Conservation (phyloP, 2,113 vertebrate genomes). For the Orcinus orca region DNA sequence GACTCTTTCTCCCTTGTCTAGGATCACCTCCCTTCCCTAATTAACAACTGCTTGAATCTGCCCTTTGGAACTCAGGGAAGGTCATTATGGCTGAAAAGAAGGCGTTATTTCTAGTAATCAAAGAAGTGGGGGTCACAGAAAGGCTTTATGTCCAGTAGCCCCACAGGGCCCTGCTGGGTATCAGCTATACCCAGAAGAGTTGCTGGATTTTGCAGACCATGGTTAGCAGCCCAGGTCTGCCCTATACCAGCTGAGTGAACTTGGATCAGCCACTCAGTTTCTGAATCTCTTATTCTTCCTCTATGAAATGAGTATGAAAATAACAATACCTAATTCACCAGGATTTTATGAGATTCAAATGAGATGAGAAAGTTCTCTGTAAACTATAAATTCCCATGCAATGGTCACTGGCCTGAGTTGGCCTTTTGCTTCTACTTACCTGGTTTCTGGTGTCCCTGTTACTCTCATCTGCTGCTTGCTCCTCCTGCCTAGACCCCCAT, state of each 20-base stretch:
- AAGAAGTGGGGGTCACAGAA: no score
- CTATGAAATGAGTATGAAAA: neutral
- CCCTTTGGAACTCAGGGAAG: no score
- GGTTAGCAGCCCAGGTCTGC: neutral
- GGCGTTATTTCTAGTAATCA: no score
- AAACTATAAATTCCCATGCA: neutral
- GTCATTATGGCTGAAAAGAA: no score
- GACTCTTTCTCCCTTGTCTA: no score
- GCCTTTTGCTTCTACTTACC: neutral
- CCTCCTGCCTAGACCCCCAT: neutral
- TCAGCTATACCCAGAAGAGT: neutral
- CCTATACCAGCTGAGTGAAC: neutral
- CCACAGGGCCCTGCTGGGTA: no score
- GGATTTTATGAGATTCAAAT: neutral
- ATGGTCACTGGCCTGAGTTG: neutral
- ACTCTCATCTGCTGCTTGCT: neutral
- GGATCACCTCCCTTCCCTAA: no score
- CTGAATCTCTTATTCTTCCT: neutral
- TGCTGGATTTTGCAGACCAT: conserved; percentile 2
- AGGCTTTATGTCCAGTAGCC: no score
- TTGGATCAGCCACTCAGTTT: neutral
- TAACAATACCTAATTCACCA: neutral
- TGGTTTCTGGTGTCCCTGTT: neutral
- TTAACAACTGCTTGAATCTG: no score
- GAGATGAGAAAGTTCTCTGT: neutral